Evolutionary conservation across 2,888 invertebrate genomes (phyloP), one percentile per base, ranked within the genome.

Genomic region (Dione vanillae): DNA sequence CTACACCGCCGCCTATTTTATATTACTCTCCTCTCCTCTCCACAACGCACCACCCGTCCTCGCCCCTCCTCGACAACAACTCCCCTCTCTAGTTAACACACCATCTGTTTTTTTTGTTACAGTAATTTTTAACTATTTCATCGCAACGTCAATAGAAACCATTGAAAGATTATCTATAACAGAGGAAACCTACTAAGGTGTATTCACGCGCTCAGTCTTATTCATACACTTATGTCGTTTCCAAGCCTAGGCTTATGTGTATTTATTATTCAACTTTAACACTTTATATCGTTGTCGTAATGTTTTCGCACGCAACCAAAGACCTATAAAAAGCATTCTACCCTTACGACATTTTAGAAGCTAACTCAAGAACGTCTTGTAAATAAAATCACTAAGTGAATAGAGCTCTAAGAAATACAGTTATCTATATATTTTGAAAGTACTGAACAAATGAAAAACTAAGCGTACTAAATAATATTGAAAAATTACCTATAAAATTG

Each of bases 251-350:
- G 45, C 27, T 43, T 37, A 43, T 52, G 11, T 16, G 19, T 41
- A 64, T 65, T 61, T 71, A 68, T 61, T 72, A 72, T 72, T 69
- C 56, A 52, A 69, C 58, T 51, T 58, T 51, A 62, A 64, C 37
- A 49, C 19, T 64, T 49, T 49, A 49, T 64, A 19, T 59, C 37
- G 19, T 14, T 16, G 49, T 49, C 37, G 49, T 16, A 16, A 37
- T 37, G 47, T 49, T 49, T 61, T 45, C 49, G 47, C 70, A 54
- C 66, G 66, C 66, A 67, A 43, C 61, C 47, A 40, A 54, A 37
- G 16, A 35, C 35, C 27, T 35, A 61, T 61, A 61, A 61, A 61
- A 56, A 56, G 37, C 37, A 37, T 56, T 56, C 12, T 37, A 45
- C 45, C 45, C 43, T 35, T 61, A 43, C n/a, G 41, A 61, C n/a